Percentiles rank a stretch among this genome's conserved stretches.
These are phyloP conservation scores for Camponotus floridanus DNA, from an alignment of 1,140 invertebrate genomes.

Conservation along the genomic window DNA sequence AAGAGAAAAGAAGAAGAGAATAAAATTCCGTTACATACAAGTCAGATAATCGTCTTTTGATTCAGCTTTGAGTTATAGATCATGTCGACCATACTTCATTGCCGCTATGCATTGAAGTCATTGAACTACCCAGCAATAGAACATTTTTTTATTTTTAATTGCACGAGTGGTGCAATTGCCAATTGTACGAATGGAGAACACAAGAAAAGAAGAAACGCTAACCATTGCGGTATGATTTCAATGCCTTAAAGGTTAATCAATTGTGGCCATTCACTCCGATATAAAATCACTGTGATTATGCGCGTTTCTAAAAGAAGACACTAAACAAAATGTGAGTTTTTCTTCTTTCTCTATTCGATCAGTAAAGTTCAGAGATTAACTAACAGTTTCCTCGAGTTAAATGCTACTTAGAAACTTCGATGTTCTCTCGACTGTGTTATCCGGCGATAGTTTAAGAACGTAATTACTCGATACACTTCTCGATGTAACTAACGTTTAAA, in stretches of 20 bases:
- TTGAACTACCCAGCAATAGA: not conserved
- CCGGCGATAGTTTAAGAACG: constrained; percentile 16
- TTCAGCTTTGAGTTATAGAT: constrained; percentile 38
- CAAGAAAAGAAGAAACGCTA: not conserved
- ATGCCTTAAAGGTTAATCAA: not conserved
- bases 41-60: constrained; percentile 53
- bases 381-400: constrained; percentile 35
- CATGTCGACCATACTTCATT: constrained; percentile 20
- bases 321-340: constrained; percentile 3
- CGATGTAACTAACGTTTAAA: not conserved
- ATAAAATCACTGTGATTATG: not conserved
- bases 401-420: constrained; percentile 31
- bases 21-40: constrained; percentile 2
- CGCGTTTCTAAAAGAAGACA: constrained; percentile 16
- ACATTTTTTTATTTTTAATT: constrained; percentile 39
- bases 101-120: constrained; percentile 1
- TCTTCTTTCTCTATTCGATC: constrained; percentile 3
- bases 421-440: constrained; percentile 38
- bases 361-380: constrained; percentile 28
- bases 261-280: constrained; percentile 2
- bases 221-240: not conserved
- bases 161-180: not conserved
- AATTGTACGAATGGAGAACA: constrained; percentile 6
- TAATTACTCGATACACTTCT: constrained; percentile 31
- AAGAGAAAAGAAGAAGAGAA: not conserved